Evolutionary conservation across 2,113 vertebrate species (phyloP).

Genomic region (Mesembrinibis cayennensis): DNA sequence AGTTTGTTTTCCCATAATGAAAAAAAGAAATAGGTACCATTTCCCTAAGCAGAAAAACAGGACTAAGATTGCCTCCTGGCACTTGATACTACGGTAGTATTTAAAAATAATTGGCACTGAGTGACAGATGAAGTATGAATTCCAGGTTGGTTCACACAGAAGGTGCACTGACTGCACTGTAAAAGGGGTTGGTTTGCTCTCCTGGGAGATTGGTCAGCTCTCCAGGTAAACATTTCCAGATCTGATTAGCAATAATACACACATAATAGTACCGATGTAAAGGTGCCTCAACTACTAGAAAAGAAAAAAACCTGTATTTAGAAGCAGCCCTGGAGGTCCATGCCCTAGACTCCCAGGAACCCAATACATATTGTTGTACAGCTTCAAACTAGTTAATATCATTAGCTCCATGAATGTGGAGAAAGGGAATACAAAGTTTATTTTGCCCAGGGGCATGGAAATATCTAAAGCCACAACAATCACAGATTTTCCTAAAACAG

Average conservation of each 20-base stretch:
- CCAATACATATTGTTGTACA: neutral
- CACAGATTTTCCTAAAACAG: neutral
- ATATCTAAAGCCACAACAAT: neutral
- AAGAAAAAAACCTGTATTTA: neutral
- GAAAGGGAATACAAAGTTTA: neutral
- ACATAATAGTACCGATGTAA: too few species aligned
- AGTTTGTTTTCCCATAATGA: neutral
- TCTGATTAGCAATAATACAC: neutral
- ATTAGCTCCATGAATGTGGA: neutral
- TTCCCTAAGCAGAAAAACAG: neutral
- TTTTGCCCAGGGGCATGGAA: neutral
- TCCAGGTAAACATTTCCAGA: neutral
- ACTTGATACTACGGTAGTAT: neutral
- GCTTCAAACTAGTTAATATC: neutral
- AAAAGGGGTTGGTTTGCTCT: neutral
- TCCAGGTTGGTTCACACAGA: neutral
- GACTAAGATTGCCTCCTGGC: neutral
- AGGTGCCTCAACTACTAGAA: neutral
- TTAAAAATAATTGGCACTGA: neutral
- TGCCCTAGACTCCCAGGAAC: neutral
- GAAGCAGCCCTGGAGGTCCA: neutral
- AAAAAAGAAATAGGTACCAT: neutral
- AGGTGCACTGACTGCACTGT: neutral
- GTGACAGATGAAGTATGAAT: neutral
- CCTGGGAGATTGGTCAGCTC: neutral